phyloP scores from a whole-genome alignment of 2,797 vertebrate species.

The Sternotherus odoratus region DNA sequence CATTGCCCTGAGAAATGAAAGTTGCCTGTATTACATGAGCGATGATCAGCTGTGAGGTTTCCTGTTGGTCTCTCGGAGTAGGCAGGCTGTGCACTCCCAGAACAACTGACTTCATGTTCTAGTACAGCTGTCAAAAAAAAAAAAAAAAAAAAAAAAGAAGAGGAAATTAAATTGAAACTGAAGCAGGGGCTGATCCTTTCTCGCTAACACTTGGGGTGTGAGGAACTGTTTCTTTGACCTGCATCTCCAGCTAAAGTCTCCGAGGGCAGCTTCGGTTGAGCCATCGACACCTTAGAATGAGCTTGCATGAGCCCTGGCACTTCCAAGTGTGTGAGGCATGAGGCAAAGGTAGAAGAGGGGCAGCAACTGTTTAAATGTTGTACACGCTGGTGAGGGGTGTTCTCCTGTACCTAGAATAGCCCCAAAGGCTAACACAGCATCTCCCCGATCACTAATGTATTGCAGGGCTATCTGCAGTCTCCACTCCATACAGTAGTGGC shows the following conservation, averaged over 20 bases:
- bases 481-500: no score
- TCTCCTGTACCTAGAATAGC: neutral
- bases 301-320: neutral
- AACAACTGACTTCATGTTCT: neutral
- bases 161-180: constrained; percentile 50
- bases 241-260: constrained; percentile 7
- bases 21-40: neutral
- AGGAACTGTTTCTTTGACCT: neutral
- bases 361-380: neutral
- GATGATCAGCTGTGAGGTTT: constrained; percentile 50
- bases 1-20: constrained; percentile 18
- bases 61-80: constrained; percentile 60
- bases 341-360: neutral
- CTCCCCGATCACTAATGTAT: neutral
- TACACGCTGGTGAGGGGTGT: neutral
- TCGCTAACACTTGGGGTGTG: neutral
- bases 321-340: neutral
- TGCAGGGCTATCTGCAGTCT: neutral
- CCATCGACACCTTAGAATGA: constrained; percentile 44
- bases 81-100: constrained; percentile 43
- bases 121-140: constrained; percentile 39
- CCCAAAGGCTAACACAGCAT: neutral
- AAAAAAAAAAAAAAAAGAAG: no score
- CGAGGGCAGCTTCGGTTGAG: neutral
- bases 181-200: constrained; percentile 27